Conservation (phyloP, 2,797 vertebrate species). For the Hozukius guyotensis region DNA sequence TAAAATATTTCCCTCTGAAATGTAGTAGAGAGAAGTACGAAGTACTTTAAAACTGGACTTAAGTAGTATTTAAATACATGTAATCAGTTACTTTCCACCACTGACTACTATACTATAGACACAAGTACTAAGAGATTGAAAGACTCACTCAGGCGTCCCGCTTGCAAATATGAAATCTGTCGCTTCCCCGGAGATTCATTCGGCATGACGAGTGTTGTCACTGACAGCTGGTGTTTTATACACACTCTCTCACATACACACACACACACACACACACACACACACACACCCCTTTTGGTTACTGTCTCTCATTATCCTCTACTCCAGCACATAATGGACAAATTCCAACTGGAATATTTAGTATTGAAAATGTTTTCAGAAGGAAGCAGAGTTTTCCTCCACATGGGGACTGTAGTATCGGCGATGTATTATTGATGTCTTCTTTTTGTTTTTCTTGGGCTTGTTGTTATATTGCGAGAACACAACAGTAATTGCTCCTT, state of each 20-base stretch:
- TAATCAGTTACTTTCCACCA: neutral
- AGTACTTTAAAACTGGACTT: neutral
- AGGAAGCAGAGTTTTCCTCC: constrained; percentile 21
- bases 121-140: neutral
- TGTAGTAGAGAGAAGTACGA: neutral
- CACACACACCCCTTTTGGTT: constrained; percentile 18
- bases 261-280: neutral
- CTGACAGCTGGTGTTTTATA: constrained; percentile 65
- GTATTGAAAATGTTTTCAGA: constrained; percentile 52
- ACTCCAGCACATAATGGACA: constrained; percentile 58
- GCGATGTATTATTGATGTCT: constrained; percentile 66
- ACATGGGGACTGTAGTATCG: constrained; percentile 8
- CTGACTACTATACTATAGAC: neutral
- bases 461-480: constrained; percentile 59
- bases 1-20: neutral
- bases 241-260: neutral
- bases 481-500: constrained; percentile 68
- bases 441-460: constrained; percentile 57
- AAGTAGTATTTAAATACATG: neutral
- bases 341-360: constrained; percentile 57
- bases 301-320: constrained; percentile 55
- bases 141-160: constrained; percentile 19
- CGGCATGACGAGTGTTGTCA: constrained; percentile 53
- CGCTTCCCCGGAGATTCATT: constrained; percentile 46
- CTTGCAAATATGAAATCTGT: constrained; percentile 54